Evolutionary conservation across 2,113 vertebrate species (phyloP).

Genomic region (Clarias macrocephalus): DNA sequence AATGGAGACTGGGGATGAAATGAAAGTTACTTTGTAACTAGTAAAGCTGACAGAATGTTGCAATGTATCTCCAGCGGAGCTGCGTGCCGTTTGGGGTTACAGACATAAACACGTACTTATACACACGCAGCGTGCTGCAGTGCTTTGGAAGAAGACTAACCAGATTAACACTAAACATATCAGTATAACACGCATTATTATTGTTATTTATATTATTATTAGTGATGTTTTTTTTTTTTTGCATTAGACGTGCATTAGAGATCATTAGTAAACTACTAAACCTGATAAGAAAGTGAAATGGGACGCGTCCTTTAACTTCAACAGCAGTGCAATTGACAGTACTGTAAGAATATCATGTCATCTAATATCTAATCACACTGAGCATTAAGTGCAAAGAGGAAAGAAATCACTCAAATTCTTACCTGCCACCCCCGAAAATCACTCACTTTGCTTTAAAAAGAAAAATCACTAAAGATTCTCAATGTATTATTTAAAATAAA

Average conservation of each 20-base stretch:
- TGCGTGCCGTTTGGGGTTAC: neutral
- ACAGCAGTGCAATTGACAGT: neutral
- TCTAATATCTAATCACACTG: neutral
- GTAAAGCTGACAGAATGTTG: neutral
- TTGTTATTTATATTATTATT: neutral
- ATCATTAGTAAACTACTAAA: neutral
- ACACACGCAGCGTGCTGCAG: neutral
- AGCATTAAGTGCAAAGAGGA: neutral
- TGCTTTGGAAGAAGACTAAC: neutral
- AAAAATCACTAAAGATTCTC: no score
- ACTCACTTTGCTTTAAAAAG: neutral
- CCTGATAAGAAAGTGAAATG: neutral
- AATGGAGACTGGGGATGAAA: neutral
- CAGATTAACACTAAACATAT: neutral
- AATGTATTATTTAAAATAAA: no score
- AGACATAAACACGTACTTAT: neutral
- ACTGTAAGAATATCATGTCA: no score
- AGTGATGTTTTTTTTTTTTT: neutral
- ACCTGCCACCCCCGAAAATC: neutral
- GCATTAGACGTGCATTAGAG: neutral
- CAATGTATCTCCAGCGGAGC: neutral
- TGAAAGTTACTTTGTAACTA: neutral
- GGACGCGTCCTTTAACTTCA: neutral
- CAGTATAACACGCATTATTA: neutral
- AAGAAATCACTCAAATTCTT: neutral